Base-by-base conservation (phyloP, 2,113 vertebrate genomes). In the Psittacara wagleri region DNA sequence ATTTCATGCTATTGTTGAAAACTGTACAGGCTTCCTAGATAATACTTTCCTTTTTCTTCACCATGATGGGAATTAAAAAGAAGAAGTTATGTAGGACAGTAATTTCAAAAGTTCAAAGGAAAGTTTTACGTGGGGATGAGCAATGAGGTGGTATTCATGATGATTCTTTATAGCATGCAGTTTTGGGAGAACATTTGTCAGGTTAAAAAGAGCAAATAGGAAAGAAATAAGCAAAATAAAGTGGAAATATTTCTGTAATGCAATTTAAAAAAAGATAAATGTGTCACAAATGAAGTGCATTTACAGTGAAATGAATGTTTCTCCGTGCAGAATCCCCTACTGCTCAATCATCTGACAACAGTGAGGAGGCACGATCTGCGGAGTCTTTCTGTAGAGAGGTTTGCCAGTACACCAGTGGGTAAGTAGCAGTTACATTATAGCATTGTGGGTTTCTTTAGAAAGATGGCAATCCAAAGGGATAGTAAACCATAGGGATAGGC, bases 341-440 rank as follows among this genome's bases (percentile, higher is more conserved):
- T 92, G 96, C 93, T 83, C 96, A 46, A 9, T 95, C 96, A 46
- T 96, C 94, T 92, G 98, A 98, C 48, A 98, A 98, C 61, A 98
- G 98, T 14, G 99, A 99, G 91, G 99, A 99, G 93, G 97, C 98
- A 41, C 97, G 6, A 57, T 97, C 98, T 46, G 99, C 99, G 31
- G 97, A 98, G 80, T 97, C 98, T 55, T 98, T 99, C 83, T 98
- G 98, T 89, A 96, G 95, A 88, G 94, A 98, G 51, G 39, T 99
- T 93, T 98, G 92, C 61, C 98, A 98, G 29, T 97, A 98, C 92
- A 98, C 98, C 20, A 97, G 94, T 75, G 98, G 98, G 99, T 99
- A 96, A 97, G 97, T 95, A 93, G 25, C 64, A 72, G 48, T 66
- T 80, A 39, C 39, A 1, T 18, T 76, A 9, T 1, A 80, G n/a